Evolutionary conservation across 2,113 vertebrate genomes (phyloP).

Genomic region (Regulus satrapa): DNA sequence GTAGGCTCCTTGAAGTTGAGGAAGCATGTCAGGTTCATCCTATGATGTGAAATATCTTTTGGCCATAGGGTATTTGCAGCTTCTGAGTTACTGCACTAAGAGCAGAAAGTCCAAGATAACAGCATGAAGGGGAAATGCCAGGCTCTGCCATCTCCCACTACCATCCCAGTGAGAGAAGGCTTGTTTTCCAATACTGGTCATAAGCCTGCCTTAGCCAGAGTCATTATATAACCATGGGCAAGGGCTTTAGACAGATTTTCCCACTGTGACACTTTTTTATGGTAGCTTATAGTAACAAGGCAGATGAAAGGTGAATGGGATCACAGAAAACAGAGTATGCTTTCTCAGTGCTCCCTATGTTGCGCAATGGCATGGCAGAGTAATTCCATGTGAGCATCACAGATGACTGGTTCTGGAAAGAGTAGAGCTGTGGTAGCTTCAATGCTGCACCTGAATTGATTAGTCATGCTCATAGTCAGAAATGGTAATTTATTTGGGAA

Average conservation of each 20-base stretch:
- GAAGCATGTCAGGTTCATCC: background rate
- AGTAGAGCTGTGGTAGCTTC: background rate
- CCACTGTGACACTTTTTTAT: background rate
- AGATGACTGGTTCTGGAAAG: background rate
- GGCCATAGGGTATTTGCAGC: background rate
- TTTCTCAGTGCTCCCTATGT: background rate
- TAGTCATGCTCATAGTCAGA: background rate
- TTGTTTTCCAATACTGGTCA: background rate
- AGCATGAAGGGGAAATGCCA: background rate
- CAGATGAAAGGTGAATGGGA: background rate
- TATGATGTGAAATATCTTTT: background rate
- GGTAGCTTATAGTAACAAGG: background rate
- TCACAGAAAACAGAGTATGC: background rate
- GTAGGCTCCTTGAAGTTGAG: background rate
- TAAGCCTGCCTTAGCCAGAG: background rate
- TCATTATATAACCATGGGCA: accelerated
- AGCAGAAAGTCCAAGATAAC: background rate
- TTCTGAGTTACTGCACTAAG: background rate
- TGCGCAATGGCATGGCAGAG: background rate
- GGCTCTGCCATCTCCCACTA: background rate
- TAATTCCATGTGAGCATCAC: background rate
- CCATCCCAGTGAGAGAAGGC: background rate
- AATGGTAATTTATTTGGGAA: background rate
- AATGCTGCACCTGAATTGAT: background rate
- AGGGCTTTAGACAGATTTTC: background rate